Conservation (phyloP, 2,888 invertebrate species). For the Eumacrocentrus americanus region DNA sequence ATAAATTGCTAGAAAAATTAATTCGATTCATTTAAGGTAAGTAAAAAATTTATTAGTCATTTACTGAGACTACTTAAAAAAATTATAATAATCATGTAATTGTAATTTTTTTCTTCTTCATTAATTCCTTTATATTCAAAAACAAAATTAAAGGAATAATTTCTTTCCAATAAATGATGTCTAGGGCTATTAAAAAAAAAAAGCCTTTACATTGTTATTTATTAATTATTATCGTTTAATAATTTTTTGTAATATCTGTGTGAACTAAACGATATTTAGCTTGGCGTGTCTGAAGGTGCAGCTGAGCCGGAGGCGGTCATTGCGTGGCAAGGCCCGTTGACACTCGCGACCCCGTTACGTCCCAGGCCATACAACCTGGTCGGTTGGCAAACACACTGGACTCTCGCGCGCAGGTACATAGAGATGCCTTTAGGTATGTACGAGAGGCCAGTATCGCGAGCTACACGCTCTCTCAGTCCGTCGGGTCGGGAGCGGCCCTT, state of each 20-base stretch:
- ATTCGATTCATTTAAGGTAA: no score
- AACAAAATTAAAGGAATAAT: no score
- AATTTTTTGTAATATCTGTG: not conserved
- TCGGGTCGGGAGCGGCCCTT: constrained; percentile 24
- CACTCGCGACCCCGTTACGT: constrained; percentile 30
- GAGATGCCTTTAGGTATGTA: not conserved
- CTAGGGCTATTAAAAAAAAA: no score
- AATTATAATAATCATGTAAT: no score
- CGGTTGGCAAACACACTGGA: constrained; percentile 6
- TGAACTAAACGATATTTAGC: constrained; percentile 2
- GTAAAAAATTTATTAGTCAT: no score
- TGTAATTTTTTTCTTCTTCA: no score
- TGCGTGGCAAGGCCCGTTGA: constrained; percentile 27
- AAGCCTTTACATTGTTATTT: not conserved
- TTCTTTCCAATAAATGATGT: not conserved
- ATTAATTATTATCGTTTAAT: not conserved
- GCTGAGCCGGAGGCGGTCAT: constrained; percentile 19
- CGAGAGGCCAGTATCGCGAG: constrained; percentile 1
- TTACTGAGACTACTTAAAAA: no score
- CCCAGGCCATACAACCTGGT: constrained; percentile 17
- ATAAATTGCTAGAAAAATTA: no score
- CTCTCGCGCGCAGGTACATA: not conserved
- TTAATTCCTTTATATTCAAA: no score
- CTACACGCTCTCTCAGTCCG: constrained; percentile 14
- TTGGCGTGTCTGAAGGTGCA: constrained; percentile 3